Conservation (phyloP, 2,797 vertebrate genomes). For the Anabacerthia variegaticeps region DNA sequence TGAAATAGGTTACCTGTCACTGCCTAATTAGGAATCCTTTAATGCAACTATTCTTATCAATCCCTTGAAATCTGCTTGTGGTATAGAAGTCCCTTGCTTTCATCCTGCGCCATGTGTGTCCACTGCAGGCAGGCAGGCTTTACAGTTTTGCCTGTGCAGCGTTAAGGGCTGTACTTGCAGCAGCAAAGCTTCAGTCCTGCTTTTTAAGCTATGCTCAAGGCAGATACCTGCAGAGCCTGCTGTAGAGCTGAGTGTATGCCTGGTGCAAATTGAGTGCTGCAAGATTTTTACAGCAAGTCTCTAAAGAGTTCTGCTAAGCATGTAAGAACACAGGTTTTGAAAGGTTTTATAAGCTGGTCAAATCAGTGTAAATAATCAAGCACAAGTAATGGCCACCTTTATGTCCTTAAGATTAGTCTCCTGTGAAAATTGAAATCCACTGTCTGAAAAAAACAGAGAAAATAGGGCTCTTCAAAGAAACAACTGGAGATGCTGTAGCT, state of each 20-base stretch:
- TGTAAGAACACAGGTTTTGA: not conserved
- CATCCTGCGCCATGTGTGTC: fast-evolving
- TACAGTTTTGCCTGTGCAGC: fast-evolving
- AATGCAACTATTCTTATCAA: not conserved
- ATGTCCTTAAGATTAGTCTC: not conserved
- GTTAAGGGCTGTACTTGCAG: not conserved
- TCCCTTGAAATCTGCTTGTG: not conserved
- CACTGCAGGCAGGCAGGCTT: not conserved
- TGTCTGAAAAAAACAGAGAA: not conserved
- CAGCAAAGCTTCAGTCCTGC: not conserved
- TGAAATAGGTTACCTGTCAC: not conserved
- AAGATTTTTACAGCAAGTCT: not conserved
- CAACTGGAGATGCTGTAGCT: not conserved
- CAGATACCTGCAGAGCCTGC: not conserved
- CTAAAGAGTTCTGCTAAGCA: not conserved
- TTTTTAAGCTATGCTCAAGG: not conserved
- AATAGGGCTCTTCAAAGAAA: not conserved
- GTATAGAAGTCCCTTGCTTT: not conserved
- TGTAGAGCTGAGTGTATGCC: not conserved
- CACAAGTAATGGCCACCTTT: not conserved
- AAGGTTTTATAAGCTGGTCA: not conserved
- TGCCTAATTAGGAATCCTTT: not conserved
- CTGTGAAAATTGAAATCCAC: not conserved
- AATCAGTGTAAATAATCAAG: not conserved
- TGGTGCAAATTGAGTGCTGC: not conserved